Base-by-base conservation (phyloP, 2,797 vertebrate genomes). In the Varecia variegata region DNA sequence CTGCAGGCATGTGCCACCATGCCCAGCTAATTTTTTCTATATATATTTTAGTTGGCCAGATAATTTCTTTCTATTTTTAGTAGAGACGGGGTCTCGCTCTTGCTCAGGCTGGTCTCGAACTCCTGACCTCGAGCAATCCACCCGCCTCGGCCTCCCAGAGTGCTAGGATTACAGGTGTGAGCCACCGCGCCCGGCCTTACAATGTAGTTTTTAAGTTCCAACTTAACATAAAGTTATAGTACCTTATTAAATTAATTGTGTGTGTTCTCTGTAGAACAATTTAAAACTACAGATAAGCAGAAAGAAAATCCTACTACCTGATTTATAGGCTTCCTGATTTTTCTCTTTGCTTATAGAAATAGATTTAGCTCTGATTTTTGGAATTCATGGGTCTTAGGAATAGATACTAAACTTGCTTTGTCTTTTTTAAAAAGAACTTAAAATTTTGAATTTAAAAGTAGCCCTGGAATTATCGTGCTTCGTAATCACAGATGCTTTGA, bases 351-450 rank as follows among this genome's bases (percentile, higher is more conserved):
- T 43, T 80, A 9, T 60, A 86, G 30, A 88, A 77, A 38, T 74
- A 60, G 47, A 79, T 60, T 81, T n/a, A 76, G 27, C 47, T 83
- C 35, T 54, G 32, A 76, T 88, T 92, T 94, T 94, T 52, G 52
- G 65, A 96, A 93, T 88, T 40, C 7, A 11, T 70, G 58, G 52
- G 50, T 73, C 50, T 87, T 85, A 62, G 58, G 35, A 84, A 43
- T 70, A 88, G 67, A 74, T n/a, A 50, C 70, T 54, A 7, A 90
- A 79, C 35, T 83, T 96, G 7, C 43, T 96, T 70, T 96, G 50
- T 56, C n/a, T 89, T 95, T 92, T 88, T 68, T n/a, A 90, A 70
- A 81, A 43, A 38, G n/a, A 85, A 38, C 25, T 50, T 65, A 67
- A 85, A 80, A 56, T 20, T 71, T 5, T 38, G 70, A 80, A 83